Percentiles rank a stretch among this genome's conserved stretches.
Evolutionary conservation across 2,113 vertebrate genomes (phyloP).

Genomic region (Accipiter virgatus): DNA sequence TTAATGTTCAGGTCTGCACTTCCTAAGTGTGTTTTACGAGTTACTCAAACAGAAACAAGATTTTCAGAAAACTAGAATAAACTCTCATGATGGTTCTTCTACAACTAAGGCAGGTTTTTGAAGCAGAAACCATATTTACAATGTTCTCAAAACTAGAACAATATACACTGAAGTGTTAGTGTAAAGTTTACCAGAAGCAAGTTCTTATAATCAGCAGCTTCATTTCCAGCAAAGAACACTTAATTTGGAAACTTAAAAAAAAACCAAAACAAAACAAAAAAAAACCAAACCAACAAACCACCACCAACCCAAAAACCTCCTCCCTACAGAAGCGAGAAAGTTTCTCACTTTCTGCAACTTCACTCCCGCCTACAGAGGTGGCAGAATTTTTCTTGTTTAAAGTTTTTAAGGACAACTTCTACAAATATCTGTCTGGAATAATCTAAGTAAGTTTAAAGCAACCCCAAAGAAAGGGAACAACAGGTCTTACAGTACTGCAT

Average conservation of each 20-base stretch:
- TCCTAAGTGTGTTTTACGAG: not conserved
- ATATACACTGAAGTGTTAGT: not conserved
- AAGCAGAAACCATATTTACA: not conserved
- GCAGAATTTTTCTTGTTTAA: not conserved
- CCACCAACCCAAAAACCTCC: not conserved
- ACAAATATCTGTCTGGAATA: slow-evolving; percentile 11
- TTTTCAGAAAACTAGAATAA: not conserved
- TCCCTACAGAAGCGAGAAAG: slow-evolving; percentile 11
- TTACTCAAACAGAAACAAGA: not conserved
- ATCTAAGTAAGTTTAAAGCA: not conserved
- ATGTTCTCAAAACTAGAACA: not conserved
- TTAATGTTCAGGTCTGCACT: not conserved
- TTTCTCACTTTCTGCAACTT: slow-evolving; percentile 41
- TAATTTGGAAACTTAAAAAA: slow-evolving; percentile 10
- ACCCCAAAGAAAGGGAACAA: not conserved
- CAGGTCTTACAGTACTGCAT: not conserved
- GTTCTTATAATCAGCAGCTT: not conserved
- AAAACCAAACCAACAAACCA: too few species aligned
- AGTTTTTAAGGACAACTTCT: slow-evolving; percentile 37
- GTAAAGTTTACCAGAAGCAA: not conserved
- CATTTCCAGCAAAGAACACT: slow-evolving; percentile 7
- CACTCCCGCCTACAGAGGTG: slow-evolving; percentile 10
- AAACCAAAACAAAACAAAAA: too few species aligned
- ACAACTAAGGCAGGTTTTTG: not conserved
- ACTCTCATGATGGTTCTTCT: not conserved